A percentile compares a stretch with the other conserved stretches of the same genome.
phyloP scores from a whole-genome alignment of 1,140 invertebrate genomes.

The Nomia melanderi region DNA sequence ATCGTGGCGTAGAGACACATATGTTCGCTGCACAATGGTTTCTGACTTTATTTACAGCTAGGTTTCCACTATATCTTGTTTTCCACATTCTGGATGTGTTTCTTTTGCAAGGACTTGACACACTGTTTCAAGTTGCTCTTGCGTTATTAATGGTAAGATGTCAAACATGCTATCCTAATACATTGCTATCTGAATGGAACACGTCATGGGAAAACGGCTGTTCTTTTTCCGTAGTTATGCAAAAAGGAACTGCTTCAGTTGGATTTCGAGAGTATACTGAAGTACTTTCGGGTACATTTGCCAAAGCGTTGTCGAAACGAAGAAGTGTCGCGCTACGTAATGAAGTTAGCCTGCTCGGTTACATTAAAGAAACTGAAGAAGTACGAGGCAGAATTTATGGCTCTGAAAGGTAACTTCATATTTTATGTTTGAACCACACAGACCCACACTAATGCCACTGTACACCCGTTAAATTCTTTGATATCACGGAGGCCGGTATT shows the following conservation, averaged over 20 bases:
- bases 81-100: slow-evolving; percentile 99
- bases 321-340: slow-evolving; percentile 92
- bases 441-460: slow-evolving; percentile 20
- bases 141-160: slow-evolving; percentile 92
- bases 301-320: slow-evolving; percentile 98
- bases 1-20: slow-evolving; percentile 96
- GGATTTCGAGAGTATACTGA: slow-evolving; percentile 97
- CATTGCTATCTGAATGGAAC: neutral
- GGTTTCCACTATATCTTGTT: slow-evolving; percentile 98
- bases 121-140: slow-evolving; percentile 97
- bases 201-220: neutral
- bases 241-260: slow-evolving; percentile 95
- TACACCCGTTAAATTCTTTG: slow-evolving; percentile 24
- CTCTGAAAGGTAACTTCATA: slow-evolving; percentile 87
- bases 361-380: slow-evolving; percentile 98
- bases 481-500: slow-evolving; percentile 1
- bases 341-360: slow-evolving; percentile 93
- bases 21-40: slow-evolving; percentile 99
- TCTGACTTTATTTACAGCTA: slow-evolving; percentile 98
- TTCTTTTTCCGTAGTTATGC: slow-evolving; percentile 83
- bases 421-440: slow-evolving; percentile 76
- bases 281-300: slow-evolving; percentile 96
- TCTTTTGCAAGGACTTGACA: slow-evolving; percentile 95
- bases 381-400: slow-evolving; percentile 96
- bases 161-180: neutral